Conservation (phyloP, 1,140 invertebrate species). For the Drosophila miranda region DNA sequence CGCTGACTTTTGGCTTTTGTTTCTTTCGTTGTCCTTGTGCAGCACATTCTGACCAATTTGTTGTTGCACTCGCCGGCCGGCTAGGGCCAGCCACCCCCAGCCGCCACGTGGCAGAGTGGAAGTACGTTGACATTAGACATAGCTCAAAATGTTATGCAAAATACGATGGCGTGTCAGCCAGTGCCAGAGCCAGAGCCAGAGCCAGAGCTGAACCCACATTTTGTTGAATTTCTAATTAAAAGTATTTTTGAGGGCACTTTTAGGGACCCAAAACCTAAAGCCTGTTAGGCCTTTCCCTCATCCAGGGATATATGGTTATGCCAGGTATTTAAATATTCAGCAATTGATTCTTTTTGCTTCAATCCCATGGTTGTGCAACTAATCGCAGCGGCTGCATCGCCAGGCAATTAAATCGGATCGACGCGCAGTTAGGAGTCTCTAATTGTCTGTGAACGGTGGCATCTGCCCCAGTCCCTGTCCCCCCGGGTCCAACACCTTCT, state of each 20-base stretch:
- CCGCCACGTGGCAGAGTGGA: conserved; percentile 26
- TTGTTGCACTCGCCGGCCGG: conserved; percentile 63
- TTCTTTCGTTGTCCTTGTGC: conserved; percentile 33
- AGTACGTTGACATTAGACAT: conserved; percentile 79
- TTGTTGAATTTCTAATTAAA: conserved; percentile 54
- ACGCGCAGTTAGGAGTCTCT: conserved; percentile 8
- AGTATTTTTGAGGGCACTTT: conserved; percentile 37
- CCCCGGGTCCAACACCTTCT: conserved; percentile 27
- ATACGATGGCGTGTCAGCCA: conserved; percentile 74
- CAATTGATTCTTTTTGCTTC: too few species aligned
- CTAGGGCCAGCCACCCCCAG: too few species aligned
- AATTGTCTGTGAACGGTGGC: conserved; percentile 30
- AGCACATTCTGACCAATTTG: conserved; percentile 57
- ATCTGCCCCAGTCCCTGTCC: conserved; percentile 5
- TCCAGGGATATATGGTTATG: too few species aligned
- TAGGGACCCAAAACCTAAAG: conserved; percentile 9
- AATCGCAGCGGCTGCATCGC: too few species aligned
- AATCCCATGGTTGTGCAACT: too few species aligned
- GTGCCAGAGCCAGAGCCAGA: too few species aligned
- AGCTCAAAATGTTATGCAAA: conserved; percentile 75
- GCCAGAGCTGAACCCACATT: too few species aligned
- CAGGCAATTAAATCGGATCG: conserved; percentile 8
- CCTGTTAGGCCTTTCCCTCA: too few species aligned
- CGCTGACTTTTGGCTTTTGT: conserved; percentile 63
- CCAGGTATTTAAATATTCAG: too few species aligned